phyloP scores from a whole-genome alignment of 2,797 vertebrate species.

The Arremon brunneinucha region DNA sequence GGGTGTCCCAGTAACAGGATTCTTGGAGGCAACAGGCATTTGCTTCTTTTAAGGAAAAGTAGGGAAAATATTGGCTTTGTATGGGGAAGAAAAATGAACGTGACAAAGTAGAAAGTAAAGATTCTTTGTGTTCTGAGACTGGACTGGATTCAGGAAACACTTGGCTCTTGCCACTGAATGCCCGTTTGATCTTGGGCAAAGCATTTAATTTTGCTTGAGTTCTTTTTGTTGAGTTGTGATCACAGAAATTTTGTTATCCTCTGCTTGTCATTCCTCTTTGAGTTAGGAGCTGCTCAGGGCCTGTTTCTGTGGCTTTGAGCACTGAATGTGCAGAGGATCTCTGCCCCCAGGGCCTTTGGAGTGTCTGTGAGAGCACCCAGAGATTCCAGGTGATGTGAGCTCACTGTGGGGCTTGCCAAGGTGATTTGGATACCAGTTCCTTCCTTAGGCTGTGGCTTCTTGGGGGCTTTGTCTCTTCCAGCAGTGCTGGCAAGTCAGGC shows the following conservation, averaged over 20 bases:
- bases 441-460: not conserved
- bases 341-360: not conserved
- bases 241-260: rapidly evolving
- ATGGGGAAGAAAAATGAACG: rapidly evolving
- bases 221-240: not conserved
- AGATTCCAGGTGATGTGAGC: not conserved
- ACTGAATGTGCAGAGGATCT: not conserved
- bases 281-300: not conserved
- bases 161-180: not conserved
- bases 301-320: not conserved
- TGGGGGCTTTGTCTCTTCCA: not conserved
- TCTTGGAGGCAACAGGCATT: not conserved
- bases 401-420: rapidly evolving
- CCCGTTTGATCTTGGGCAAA: not conserved
- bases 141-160: not conserved
- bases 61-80: rapidly evolving
- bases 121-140: not conserved
- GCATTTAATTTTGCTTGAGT: not conserved
- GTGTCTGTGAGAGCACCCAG: not conserved
- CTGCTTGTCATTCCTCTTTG: rapidly evolving
- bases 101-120: not conserved
- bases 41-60: not conserved
- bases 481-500: not conserved
- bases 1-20: not conserved
- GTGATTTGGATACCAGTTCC: rapidly evolving